These are phyloP conservation scores for Pica pica DNA, from an alignment of 2,113 vertebrate species.

Conservation along the genomic window DNA sequence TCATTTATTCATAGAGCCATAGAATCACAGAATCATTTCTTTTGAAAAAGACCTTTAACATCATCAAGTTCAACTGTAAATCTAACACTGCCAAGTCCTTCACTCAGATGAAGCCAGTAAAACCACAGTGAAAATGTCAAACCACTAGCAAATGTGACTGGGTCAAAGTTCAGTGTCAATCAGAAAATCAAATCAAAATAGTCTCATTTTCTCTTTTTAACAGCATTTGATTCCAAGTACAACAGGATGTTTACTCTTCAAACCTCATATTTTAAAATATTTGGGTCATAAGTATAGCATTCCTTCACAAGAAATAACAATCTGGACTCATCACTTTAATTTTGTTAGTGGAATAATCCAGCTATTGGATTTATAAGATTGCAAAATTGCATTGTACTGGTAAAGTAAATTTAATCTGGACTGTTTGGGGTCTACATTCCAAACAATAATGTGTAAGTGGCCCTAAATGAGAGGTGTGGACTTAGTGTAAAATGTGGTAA, in stretches of 20 bases:
- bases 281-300: background rate
- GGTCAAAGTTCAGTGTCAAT: background rate
- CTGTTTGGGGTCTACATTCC: background rate
- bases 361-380: background rate
- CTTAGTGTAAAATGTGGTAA: background rate
- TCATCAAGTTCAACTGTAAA: background rate
- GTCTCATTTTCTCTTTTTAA: background rate
- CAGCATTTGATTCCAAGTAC: background rate
- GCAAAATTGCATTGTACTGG: rapidly evolving
- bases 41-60: background rate
- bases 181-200: background rate
- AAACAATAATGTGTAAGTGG: background rate
- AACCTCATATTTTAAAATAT: background rate
- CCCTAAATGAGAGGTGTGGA: background rate
- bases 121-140: background rate
- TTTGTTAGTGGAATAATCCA: background rate
- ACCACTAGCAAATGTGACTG: background rate
- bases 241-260: background rate
- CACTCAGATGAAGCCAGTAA: background rate
- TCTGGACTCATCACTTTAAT: background rate
- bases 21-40: background rate
- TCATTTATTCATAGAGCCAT: background rate
- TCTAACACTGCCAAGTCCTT: background rate
- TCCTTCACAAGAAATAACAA: background rate
- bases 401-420: background rate